Percentiles rank a stretch among this genome's conserved stretches.
These are phyloP conservation scores for Eriosoma lanigerum DNA, from an alignment of 1,140 invertebrate genomes.

Conservation along the genomic window DNA sequence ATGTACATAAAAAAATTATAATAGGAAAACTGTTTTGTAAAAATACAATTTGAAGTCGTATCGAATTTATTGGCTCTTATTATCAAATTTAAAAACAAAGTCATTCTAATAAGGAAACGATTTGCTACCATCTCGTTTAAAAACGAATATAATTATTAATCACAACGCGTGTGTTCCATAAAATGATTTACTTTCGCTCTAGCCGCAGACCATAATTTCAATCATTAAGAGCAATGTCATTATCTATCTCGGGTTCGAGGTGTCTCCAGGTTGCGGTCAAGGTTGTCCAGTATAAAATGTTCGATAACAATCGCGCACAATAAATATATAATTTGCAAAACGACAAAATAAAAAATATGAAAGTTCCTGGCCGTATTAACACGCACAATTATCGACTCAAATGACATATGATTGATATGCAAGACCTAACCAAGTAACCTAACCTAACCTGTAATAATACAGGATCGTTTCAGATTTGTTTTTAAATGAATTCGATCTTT, in stretches of 20 bases:
- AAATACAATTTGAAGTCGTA: background rate
- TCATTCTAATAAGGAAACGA: conserved; percentile 36
- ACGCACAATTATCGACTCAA: conserved; percentile 34
- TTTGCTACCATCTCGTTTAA: background rate
- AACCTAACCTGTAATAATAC: too few species aligned
- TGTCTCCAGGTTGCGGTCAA: conserved; percentile 52
- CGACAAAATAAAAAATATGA: conserved; percentile 45
- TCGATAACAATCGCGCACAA: conserved; percentile 48
- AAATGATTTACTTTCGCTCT: conserved; percentile 47
- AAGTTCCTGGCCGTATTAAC: conserved; percentile 34
- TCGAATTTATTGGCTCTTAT: too few species aligned
- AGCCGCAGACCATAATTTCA: conserved; percentile 47
- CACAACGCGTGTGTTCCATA: background rate
- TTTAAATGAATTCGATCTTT: conserved; percentile 24
- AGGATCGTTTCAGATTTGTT: background rate
- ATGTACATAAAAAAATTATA: background rate
- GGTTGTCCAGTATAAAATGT: conserved; percentile 37
- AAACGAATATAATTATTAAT: conserved; percentile 19
- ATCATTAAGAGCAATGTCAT: conserved; percentile 52
- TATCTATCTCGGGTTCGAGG: conserved; percentile 47
- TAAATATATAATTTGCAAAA: conserved; percentile 46
- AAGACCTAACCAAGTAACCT: too few species aligned
- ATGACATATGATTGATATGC: conserved; percentile 36
- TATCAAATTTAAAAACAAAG: background rate
- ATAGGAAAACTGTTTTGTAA: background rate